Evolutionary conservation across 2,113 vertebrate genomes (phyloP).

Genomic region (Eupsittula cactorum): DNA sequence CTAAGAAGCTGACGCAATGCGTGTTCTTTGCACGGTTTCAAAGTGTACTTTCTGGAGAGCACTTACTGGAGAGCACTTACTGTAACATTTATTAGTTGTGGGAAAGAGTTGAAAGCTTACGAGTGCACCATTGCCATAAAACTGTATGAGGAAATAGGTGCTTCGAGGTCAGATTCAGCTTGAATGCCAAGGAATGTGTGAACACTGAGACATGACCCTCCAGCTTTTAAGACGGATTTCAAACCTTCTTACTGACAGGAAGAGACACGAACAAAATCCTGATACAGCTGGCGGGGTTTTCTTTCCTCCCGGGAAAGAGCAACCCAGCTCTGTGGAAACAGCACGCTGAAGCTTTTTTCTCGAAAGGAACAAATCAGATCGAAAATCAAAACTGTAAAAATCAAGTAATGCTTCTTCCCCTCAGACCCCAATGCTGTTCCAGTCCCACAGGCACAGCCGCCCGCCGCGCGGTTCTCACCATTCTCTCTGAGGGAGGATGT

Average conservation of each 20-base stretch:
- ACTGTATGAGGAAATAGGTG: not conserved
- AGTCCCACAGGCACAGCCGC: not conserved
- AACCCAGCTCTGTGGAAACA: not conserved
- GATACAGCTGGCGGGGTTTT: not conserved
- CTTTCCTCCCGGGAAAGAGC: not conserved
- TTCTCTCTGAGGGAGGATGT: not conserved
- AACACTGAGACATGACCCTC: not conserved
- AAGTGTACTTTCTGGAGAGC: not conserved
- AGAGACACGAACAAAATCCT: not conserved
- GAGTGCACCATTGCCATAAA: not conserved
- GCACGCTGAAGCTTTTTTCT: not conserved
- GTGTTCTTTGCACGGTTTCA: not conserved
- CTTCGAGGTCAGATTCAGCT: not conserved
- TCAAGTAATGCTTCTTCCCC: rapidly evolving
- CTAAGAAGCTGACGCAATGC: not conserved
- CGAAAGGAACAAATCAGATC: not conserved
- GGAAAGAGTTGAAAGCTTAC: not conserved
- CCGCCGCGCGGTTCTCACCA: not conserved
- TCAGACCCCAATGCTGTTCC: rapidly evolving
- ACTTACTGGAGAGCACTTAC: not conserved
- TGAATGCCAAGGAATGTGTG: not conserved
- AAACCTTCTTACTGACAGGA: not conserved
- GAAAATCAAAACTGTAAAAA: not conserved
- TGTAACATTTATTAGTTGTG: not conserved
- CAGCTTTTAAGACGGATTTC: not conserved